Conservation (phyloP, 1,140 invertebrate genomes). For the Drosophila cardini region DNA sequence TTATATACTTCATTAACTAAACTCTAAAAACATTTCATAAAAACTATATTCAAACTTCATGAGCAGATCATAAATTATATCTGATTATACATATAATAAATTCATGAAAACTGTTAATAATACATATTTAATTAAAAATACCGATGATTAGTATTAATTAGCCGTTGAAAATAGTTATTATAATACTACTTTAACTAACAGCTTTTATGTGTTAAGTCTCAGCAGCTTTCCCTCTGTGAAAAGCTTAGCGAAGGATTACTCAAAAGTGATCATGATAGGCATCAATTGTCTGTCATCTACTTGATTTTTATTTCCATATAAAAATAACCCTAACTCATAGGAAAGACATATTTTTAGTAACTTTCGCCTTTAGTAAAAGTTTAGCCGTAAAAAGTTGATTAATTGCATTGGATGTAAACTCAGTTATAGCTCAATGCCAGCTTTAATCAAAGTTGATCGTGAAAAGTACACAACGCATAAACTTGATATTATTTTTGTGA, state of each 20-base stretch:
- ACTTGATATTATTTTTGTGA: constrained; percentile 28
- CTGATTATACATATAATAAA: no score
- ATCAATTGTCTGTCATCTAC: neutral
- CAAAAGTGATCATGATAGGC: neutral
- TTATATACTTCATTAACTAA: no score
- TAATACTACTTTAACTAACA: no score
- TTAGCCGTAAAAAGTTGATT: constrained; percentile 14
- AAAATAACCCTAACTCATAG: neutral
- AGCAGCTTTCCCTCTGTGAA: no score
- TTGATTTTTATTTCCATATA: neutral
- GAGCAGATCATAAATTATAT: no score
- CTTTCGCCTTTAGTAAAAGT: constrained; percentile 10
- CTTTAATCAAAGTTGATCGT: constrained; percentile 12
- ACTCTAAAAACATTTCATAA: no score
- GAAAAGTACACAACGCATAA: constrained; percentile 46
- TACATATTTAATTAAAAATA: no score
- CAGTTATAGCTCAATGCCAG: neutral
- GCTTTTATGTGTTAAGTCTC: no score
- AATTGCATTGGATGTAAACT: neutral
- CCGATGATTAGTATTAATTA: no score
- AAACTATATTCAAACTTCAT: no score
- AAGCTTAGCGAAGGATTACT: neutral
- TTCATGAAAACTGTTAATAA: no score
- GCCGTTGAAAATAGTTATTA: no score
- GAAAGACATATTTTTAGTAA: neutral